phyloP scores from a whole-genome alignment of 2,888 invertebrate species.

The Scaptomyza parva region DNA sequence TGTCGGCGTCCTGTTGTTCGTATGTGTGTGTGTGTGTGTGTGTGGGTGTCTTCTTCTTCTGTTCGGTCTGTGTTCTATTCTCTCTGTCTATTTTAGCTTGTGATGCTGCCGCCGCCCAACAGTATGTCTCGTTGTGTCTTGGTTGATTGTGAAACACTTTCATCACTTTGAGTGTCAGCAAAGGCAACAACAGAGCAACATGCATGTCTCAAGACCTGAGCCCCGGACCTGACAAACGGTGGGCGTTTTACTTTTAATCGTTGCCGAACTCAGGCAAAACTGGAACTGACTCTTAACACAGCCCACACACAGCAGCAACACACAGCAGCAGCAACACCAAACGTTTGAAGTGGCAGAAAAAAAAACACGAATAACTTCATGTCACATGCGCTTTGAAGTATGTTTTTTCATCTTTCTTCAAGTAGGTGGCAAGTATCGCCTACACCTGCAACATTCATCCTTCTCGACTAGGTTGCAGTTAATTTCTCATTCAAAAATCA shows the following conservation, averaged over 20 bases:
- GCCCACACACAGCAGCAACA: slow-evolving; percentile 53
- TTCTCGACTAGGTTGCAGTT: slow-evolving; percentile 41
- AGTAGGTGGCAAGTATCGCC: slow-evolving; percentile 25
- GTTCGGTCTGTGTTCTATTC: not conserved
- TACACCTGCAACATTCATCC: slow-evolving; percentile 51
- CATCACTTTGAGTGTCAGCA: slow-evolving; percentile 70
- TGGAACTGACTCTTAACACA: slow-evolving; percentile 53
- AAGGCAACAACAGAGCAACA: slow-evolving; percentile 29
- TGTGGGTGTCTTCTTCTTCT: not conserved
- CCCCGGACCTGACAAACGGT: slow-evolving; percentile 54
- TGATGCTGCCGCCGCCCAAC: slow-evolving; percentile 70
- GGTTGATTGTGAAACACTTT: slow-evolving; percentile 79
- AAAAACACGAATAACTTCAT: slow-evolving; percentile 22
- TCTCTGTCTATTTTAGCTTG: slow-evolving; percentile 18
- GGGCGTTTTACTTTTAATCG: slow-evolving; percentile 75
- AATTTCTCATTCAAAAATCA: slow-evolving; percentile 46
- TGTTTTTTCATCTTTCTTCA: slow-evolving; percentile 6
- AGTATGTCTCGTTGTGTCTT: slow-evolving; percentile 56
- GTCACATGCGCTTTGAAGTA: slow-evolving; percentile 51
- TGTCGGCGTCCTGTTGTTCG: slow-evolving; percentile 55
- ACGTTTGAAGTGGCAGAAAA: slow-evolving; percentile 54
- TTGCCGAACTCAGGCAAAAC: slow-evolving; percentile 17
- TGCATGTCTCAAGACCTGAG: slow-evolving; percentile 55
- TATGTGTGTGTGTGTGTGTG: slow-evolving; percentile 1
- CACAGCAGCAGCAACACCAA: slow-evolving; percentile 6